Evolutionary conservation across 2,888 invertebrate genomes (phyloP).

Genomic region (Epirrhoe alternata): DNA sequence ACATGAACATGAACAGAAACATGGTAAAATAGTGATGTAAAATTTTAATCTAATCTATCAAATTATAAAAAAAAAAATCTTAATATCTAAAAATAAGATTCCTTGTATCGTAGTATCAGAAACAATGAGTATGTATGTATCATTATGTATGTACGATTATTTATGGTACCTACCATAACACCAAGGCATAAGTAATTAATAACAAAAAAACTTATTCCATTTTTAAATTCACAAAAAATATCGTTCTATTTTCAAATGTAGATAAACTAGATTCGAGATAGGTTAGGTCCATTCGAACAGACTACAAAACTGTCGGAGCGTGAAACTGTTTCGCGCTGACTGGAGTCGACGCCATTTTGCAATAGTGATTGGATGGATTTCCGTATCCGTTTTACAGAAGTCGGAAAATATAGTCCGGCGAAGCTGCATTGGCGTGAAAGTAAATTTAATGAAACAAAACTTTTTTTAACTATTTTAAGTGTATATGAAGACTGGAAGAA

Average conservation of each 20-base stretch:
- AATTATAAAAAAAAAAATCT: too few species aligned
- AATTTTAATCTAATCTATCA: too few species aligned
- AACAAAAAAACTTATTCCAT: not conserved
- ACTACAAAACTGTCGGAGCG: slow-evolving; percentile 71
- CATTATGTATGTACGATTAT: too few species aligned
- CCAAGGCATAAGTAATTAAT: not conserved
- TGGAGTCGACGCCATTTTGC: slow-evolving; percentile 68
- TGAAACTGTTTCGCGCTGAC: slow-evolving; percentile 68
- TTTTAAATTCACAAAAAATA: not conserved
- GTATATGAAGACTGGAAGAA: too few species aligned
- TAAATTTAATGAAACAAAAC: too few species aligned
- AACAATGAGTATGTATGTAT: too few species aligned
- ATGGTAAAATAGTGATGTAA: too few species aligned
- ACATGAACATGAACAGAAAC: too few species aligned
- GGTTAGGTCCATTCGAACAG: slow-evolving; percentile 66
- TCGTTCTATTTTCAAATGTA: slow-evolving; percentile 6
- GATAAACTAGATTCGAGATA: slow-evolving; percentile 52
- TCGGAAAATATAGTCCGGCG: not conserved
- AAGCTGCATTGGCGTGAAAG: not conserved
- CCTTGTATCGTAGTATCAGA: too few species aligned
- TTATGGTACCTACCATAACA: too few species aligned
- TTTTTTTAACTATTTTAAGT: too few species aligned
- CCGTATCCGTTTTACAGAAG: slow-evolving; percentile 22
- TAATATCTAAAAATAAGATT: too few species aligned
- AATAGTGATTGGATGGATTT: slow-evolving; percentile 49